Percentiles rank a stretch among this genome's conserved stretches.
Evolutionary conservation across 2,113 vertebrate species (phyloP).

Genomic region (Piprites chloris): DNA sequence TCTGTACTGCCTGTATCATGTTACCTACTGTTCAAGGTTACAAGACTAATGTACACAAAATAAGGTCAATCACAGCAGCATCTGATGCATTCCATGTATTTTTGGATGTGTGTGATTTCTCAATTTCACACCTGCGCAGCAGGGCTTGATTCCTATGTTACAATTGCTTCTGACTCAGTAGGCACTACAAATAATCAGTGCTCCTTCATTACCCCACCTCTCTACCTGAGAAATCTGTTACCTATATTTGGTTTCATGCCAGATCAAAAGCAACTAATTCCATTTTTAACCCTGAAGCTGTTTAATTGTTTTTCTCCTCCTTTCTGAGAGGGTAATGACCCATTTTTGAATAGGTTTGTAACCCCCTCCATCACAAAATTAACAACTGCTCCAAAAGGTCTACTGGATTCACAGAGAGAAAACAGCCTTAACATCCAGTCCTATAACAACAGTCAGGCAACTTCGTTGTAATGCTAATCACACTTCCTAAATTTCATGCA

Average conservation of each 20-base stretch:
- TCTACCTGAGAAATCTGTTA: background rate
- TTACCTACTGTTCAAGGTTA: slow-evolving; percentile 5
- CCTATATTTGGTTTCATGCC: background rate
- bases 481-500: background rate
- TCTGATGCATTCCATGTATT: background rate
- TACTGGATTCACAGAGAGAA: background rate
- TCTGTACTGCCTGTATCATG: background rate
- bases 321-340: background rate
- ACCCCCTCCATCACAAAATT: background rate
- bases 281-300: background rate
- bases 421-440: background rate
- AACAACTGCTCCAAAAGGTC: background rate
- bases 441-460: background rate
- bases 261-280: background rate
- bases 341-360: background rate
- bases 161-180: background rate
- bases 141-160: background rate
- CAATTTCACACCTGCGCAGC: background rate
- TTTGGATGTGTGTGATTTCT: background rate
- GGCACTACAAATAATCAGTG: background rate
- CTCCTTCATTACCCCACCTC: background rate
- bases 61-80: slow-evolving; percentile 10
- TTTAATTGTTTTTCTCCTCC: background rate
- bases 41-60: background rate
- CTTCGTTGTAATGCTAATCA: background rate